These are phyloP conservation scores for Synanthedon vespiformis DNA, from an alignment of 2,888 invertebrate genomes.

Conservation along the genomic window DNA sequence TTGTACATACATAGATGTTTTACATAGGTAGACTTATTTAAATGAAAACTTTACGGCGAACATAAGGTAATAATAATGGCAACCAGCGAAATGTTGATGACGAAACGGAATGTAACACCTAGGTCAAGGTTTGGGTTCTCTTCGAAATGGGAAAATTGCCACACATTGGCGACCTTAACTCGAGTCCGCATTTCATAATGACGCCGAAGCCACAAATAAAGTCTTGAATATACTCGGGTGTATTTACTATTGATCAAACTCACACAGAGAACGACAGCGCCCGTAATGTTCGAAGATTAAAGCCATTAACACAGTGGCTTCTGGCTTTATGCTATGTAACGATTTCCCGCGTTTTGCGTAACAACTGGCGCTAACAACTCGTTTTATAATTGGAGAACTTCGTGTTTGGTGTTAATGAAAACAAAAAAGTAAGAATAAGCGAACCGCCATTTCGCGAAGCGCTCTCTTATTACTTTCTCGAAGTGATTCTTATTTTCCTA, in stretches of 20 bases:
- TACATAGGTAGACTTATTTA: no score
- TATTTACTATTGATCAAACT: not conserved
- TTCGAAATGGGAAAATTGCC: slow-evolving; percentile 70
- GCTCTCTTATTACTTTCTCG: no score
- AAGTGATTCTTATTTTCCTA: no score
- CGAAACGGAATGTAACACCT: slow-evolving; percentile 62
- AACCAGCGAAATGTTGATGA: slow-evolving; percentile 24
- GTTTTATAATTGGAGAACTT: no score
- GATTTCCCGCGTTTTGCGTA: not conserved
- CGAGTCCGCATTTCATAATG: slow-evolving; percentile 48
- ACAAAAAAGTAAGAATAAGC: no score
- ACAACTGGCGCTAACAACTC: not conserved
- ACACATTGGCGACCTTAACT: slow-evolving; percentile 62
- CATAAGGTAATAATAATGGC: not conserved
- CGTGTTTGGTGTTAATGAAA: no score
- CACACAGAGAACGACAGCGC: not conserved
- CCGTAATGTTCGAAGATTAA: not conserved
- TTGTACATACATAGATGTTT: no score
- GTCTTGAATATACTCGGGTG: slow-evolving; percentile 16
- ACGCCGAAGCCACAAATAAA: slow-evolving; percentile 27
- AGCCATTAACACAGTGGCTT: not conserved
- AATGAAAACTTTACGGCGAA: not conserved
- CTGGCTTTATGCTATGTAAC: not conserved
- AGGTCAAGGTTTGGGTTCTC: slow-evolving; percentile 66
- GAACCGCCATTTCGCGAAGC: no score